Percentiles rank a stretch among this genome's conserved stretches.
Conservation (phyloP, 2,113 vertebrate species). For the Leucopternis melanops region DNA sequence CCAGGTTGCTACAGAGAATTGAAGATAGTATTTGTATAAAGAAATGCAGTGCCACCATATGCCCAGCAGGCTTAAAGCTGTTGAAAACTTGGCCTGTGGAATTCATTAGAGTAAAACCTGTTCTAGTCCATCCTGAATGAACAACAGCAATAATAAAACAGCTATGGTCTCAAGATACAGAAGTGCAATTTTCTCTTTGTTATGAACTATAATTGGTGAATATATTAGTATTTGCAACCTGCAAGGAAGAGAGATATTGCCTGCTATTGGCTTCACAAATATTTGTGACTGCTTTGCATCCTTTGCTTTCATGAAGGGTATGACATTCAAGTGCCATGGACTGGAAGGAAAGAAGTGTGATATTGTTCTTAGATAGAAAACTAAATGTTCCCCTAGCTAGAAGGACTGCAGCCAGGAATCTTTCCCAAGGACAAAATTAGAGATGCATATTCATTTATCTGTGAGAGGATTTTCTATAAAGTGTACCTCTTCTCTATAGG, state of each 20-base stretch:
- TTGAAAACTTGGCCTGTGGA: constrained; percentile 50
- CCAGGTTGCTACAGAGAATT: constrained; percentile 27
- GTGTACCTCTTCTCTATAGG: background rate
- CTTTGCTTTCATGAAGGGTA: background rate
- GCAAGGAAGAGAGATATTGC: background rate
- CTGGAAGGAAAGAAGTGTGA: constrained; percentile 37
- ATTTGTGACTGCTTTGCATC: background rate
- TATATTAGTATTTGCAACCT: constrained; percentile 54
- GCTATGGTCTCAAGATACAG: constrained; percentile 32
- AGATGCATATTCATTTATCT: constrained; percentile 35
- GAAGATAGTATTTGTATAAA: constrained; percentile 5
- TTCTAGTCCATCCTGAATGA: constrained; percentile 39
- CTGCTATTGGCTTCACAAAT: constrained; percentile 45
- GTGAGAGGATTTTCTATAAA: constrained; percentile 17
- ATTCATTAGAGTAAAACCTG: constrained; percentile 52
- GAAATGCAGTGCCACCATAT: constrained; percentile 12
- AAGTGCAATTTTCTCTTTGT: constrained; percentile 52
- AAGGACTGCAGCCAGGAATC: background rate
- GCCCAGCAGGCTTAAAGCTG: constrained; percentile 45
- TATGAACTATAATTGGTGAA: constrained; percentile 52
- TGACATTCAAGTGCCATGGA: constrained; percentile 13
- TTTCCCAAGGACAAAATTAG: constrained; percentile 45
- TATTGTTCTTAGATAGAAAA: constrained; percentile 39
- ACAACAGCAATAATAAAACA: constrained; percentile 46
- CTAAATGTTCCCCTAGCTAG: background rate